Evolutionary conservation across 2,797 vertebrate species (phyloP), one percentile per base, ranked within the genome.

Genomic region (Esox lucius): DNA sequence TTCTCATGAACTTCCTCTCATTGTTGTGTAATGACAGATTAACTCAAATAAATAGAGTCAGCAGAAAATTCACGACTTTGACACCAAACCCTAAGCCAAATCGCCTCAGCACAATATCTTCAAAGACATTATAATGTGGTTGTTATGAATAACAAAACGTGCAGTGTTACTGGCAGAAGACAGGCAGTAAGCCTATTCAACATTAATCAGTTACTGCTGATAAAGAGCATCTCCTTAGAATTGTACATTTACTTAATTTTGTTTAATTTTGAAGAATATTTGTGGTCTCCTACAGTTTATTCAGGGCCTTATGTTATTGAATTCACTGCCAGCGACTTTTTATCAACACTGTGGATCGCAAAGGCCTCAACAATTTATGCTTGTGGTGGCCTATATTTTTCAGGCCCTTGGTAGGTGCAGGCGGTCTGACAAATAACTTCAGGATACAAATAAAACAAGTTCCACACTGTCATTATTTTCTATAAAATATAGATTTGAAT

Each of bases 1-100:
- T 81, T 26, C 68, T 59, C 5, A 7, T 51, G 65, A 72, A 80
- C 83, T 90, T 93, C 91, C 92, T 87, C 49, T 84, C 78, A 92
- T 93, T 93, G 91, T 93, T 79, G 83, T 59, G 81, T 73, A 66
- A 48, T 72, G 70, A 51, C 74, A 86, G 33, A 24, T 87, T 86
- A 91, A 86, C 75, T 66, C 71, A 70, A 79, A 39, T 81, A 78
- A 88, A 84, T 48, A 46, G 73, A 73, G 82, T 88, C 89, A 90
- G 89, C 88, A 83, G 65, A 68, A 67, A 78, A 74, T 89, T 85
- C 81, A 74, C 77, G 70, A 76, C 72, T 53, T 35, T 66, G 46
- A 74, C 11, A 69, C 72, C 81, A 81, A 77, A 75, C 22, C 46
- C 15, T 31, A 62, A 42, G 76, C 15, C 64, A 72, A 84, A 81